Evolutionary conservation across 2,888 invertebrate genomes (phyloP).

Genomic region (Tridacna gigas): DNA sequence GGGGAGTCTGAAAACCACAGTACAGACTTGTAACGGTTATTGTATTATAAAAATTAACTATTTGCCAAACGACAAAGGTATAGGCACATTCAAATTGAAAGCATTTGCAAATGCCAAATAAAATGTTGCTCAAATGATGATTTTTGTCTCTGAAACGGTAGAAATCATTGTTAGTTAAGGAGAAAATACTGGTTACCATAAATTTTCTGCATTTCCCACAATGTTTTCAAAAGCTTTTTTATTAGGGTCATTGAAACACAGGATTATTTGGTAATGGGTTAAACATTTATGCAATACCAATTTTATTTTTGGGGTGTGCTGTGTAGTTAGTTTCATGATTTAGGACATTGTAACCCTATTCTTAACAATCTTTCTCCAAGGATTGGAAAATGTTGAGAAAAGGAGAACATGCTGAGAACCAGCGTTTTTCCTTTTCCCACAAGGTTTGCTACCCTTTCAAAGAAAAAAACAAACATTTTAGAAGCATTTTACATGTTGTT

Average conservation of each 20-base stretch:
- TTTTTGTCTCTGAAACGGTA: neutral
- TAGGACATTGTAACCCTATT: neutral
- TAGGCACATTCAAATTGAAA: neutral
- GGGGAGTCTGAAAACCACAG: slow-evolving; percentile 69
- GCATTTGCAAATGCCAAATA: neutral
- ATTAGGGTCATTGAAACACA: neutral
- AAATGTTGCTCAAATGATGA: neutral
- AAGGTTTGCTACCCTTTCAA: neutral
- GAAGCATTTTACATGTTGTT: neutral
- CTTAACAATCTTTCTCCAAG: neutral
- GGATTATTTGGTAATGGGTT: neutral
- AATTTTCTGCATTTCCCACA: neutral
- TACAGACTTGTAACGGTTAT: slow-evolving; percentile 63
- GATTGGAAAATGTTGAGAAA: neutral
- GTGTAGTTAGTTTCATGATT: neutral
- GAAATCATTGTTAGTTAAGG: neutral
- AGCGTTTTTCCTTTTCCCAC: slow-evolving; percentile 5
- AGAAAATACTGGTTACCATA: neutral
- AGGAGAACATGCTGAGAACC: neutral
- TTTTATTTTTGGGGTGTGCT: neutral
- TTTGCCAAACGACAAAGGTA: neutral
- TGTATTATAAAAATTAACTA: neutral
- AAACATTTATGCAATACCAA: neutral
- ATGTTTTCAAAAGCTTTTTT: neutral
- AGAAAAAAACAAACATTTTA: neutral